Evolutionary conservation across 2,797 vertebrate species (phyloP).

Genomic region (Helicolenus hilgendorfi): DNA sequence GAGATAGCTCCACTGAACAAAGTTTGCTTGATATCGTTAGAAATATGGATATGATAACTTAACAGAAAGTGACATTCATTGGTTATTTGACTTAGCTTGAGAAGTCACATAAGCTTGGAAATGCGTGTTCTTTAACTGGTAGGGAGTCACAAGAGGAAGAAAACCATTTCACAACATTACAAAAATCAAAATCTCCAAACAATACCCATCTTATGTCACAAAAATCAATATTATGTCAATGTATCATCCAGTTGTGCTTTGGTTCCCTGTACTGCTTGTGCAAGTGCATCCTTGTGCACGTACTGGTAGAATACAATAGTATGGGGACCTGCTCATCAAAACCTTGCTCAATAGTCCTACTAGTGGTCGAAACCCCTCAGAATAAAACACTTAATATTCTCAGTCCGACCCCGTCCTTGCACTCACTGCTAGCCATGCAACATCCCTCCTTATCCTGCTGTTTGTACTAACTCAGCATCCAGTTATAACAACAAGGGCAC

Average conservation of each 20-base stretch:
- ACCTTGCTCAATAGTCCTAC: neutral
- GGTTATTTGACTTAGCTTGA: neutral
- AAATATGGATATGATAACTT: neutral
- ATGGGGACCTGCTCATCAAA: neutral
- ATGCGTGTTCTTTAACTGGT: neutral
- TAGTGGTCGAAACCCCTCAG: neutral
- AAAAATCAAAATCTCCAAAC: neutral
- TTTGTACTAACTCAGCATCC: conserved; percentile 18
- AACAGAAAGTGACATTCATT: neutral
- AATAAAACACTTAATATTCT: neutral
- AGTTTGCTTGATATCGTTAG: neutral
- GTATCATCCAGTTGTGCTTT: neutral
- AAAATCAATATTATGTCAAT: neutral
- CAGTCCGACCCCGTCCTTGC: neutral
- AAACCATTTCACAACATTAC: neutral
- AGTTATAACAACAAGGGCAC: conserved; percentile 5
- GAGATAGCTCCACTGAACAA: neutral
- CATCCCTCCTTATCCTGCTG: neutral
- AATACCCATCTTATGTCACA: neutral
- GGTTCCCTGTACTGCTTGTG: neutral
- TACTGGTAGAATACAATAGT: neutral
- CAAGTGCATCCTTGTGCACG: neutral
- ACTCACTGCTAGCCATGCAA: neutral
- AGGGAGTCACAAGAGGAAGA: neutral
- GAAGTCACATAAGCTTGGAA: neutral